phyloP scores from a whole-genome alignment of 1,140 invertebrate species.

The Diorhabda carinulata region DNA sequence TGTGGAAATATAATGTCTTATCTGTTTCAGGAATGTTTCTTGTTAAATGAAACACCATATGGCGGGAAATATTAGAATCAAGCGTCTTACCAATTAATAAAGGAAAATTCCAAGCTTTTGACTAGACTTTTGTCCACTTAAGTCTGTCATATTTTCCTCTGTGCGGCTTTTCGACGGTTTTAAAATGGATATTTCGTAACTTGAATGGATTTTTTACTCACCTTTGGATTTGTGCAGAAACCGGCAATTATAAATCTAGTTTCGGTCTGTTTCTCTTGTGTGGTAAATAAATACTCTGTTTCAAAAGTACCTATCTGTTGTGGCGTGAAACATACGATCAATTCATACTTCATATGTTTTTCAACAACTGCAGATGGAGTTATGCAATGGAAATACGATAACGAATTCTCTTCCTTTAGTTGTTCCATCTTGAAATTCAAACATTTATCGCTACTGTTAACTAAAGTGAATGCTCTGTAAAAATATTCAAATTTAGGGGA shows the following conservation, averaged over 20 bases:
- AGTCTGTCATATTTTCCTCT: no score
- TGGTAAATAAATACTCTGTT: constrained; percentile 48
- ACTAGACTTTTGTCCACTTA: no score
- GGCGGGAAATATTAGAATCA: no score
- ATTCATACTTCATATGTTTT: constrained; percentile 41
- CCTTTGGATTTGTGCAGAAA: constrained; percentile 45
- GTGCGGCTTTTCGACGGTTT: no score
- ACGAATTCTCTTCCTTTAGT: constrained; percentile 20
- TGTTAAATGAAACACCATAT: no score
- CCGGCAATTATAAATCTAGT: constrained; percentile 47
- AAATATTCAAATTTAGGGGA: neutral
- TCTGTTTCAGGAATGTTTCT: no score
- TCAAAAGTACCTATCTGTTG: constrained; percentile 46
- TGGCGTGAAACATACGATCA: constrained; percentile 46
- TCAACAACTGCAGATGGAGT: constrained; percentile 40
- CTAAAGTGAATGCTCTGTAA: constrained; percentile 11
- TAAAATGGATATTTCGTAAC: neutral
- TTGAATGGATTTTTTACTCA: constrained; percentile 21
- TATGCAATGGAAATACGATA: constrained; percentile 46
- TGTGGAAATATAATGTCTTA: no score
- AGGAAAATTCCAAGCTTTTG: no score
- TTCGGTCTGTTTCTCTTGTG: constrained; percentile 45
- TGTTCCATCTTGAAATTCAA: constrained; percentile 46
- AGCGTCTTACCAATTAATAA: no score
- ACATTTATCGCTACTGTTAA: constrained; percentile 45